These are phyloP conservation scores for Rattus norvegicus DNA, from an alignment of 2,113 vertebrate species.

Conservation along the genomic window GRCr8 NC_086032.1:46033001-46033500, in stretches of 20 bases:
- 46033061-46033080: not conserved
- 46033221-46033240: not conserved
- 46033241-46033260: not conserved
- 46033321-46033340: not conserved
- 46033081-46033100: not conserved
- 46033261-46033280: not conserved
- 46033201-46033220: not conserved
- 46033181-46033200: not conserved
- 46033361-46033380: too few relatives aligned
- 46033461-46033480: not conserved
- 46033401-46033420: not conserved
- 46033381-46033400: not conserved
- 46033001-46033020: not conserved
- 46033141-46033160: not conserved
- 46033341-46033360: not conserved
- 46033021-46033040: not conserved
- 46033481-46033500: not conserved
- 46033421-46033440: not conserved
- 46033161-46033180: not conserved
- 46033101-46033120: not conserved
- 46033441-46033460: not conserved
- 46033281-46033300: not conserved
- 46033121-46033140: not conserved
- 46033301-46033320: not conserved
- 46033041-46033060: not conserved